Conservation (phyloP, 2,113 vertebrate genomes). For the Isichthys henryi region DNA sequence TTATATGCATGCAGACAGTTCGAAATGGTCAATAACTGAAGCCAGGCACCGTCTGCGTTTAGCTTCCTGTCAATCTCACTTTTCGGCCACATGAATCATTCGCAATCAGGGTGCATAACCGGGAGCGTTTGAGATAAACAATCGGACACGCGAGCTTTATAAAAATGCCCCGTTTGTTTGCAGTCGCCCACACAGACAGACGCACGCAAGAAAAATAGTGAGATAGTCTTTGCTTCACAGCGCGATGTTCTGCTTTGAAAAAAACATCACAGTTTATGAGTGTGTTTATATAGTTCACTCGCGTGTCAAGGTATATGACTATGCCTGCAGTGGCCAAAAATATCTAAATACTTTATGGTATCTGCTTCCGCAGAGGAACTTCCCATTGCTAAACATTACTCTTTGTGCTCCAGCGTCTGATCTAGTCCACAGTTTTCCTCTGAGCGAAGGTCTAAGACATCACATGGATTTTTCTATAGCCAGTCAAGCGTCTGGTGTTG, state of each 20-base stretch:
- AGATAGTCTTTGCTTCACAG: background rate
- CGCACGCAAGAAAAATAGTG: background rate
- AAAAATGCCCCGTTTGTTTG: background rate
- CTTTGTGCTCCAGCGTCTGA: background rate
- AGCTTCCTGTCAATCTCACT: background rate
- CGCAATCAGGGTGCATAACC: background rate
- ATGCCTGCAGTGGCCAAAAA: background rate
- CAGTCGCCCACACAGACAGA: background rate
- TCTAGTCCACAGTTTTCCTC: background rate
- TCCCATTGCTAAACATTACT: background rate
- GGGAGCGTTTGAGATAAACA: background rate
- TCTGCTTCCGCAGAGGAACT: background rate
- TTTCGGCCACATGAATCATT: background rate
- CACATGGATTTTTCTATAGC: background rate
- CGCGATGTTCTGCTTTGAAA: background rate
- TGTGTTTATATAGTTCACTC: background rate
- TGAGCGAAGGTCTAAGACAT: background rate
- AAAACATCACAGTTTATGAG: background rate
- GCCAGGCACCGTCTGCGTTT: background rate
- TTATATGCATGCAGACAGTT: background rate
- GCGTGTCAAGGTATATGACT: background rate
- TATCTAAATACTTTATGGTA: background rate
- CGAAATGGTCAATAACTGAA: background rate
- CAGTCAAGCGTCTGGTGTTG: background rate
- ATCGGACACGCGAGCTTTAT: background rate